A percentile compares a stretch with the other conserved stretches of the same genome.
These are phyloP conservation scores for Tenthredo scrophulariae DNA, from an alignment of 2,888 invertebrate species.

Conservation along the genomic window DNA sequence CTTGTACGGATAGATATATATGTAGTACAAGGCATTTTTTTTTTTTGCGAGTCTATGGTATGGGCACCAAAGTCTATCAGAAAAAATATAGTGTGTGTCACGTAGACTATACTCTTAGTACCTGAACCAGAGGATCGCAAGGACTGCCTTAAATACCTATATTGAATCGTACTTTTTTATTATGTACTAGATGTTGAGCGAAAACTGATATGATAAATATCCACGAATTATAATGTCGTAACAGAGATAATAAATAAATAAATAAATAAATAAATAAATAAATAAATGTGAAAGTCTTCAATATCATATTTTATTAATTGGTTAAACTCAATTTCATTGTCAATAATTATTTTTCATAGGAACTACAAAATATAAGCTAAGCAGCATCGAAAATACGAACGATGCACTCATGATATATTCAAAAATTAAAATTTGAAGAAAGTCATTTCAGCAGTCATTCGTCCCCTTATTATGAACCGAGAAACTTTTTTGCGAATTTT, in stretches of 20 bases:
- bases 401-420: background rate
- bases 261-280: too few relatives aligned
- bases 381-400: background rate
- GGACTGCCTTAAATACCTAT: background rate
- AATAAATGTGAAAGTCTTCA: background rate
- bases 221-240: background rate
- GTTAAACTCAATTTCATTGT: background rate
- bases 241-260: background rate
- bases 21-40: background rate
- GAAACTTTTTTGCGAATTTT: background rate
- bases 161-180: background rate
- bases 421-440: background rate
- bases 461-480: background rate
- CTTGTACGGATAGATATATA: constrained; percentile 19
- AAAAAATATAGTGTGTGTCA: background rate
- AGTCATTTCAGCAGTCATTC: background rate
- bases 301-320: background rate
- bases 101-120: background rate
- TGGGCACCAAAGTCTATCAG: background rate
- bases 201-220: background rate
- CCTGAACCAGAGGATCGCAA: background rate
- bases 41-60: background rate
- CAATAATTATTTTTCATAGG: background rate
- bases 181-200: background rate
- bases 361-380: background rate